Base-by-base conservation (phyloP, 2,113 vertebrate genomes). In the human (Homo sapiens) region DNA sequence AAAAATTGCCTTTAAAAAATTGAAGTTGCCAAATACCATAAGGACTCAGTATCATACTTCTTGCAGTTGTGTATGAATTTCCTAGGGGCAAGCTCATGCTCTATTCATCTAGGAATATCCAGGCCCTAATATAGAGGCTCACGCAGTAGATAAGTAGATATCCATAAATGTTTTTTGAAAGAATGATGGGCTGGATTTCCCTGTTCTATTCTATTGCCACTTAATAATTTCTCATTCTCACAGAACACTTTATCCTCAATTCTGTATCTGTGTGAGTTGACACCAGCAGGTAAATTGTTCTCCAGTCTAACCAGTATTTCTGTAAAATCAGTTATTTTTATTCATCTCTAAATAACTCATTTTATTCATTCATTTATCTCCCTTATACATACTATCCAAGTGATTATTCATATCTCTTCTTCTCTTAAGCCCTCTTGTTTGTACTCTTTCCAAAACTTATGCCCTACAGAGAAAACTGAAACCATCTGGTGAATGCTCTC, bases 271-370 rank as follows among this genome's bases (percentile, higher is more conserved):
- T 57, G 32, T 64, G 8, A 64, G 40, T 92, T 92, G 38, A 92
- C 11, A 78, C 89, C 78, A 90, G 76, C 92, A 96, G 95, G 97
- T 78, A 90, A 96, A 88, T 87, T 89, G 70, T 92, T 97, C 85
- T 97, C 87, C 78, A 40, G 0, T 87, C 78, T 94, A 83, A 89
- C 76, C 64, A 93, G 70, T 96, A 96, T 66, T 81, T 75, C 95
- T 94, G 20, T 76, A 52, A 96, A 96, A 94, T 96, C 59, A 86
- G 45, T 86, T 93, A 59, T 96, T 93, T 93, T 72, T 88, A 93
- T 83, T 97, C 83, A 66, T 90, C 86, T 76, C 72, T 93, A 94
- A 96, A 50, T 98, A 96, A 92, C 92, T 95, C 83, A 90, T 96
- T 43, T 52, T 64, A 86, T 38, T 96, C 45, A 61, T 52, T 86